Conservation (phyloP, 2,113 vertebrate species). For the Pavo muticus region DNA sequence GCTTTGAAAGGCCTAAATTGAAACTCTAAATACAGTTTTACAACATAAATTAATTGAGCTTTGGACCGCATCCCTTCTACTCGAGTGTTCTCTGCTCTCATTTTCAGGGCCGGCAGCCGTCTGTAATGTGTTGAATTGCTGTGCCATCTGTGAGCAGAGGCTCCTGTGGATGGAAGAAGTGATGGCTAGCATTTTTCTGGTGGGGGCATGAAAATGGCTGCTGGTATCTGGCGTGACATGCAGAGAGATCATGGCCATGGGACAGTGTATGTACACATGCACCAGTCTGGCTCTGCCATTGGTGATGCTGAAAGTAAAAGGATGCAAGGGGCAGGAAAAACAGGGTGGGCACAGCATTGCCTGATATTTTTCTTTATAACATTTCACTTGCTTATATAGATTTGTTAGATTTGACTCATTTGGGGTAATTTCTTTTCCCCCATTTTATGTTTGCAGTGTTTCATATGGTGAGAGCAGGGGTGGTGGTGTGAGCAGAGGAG, state of each 20-base stretch:
- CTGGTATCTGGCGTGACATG: not conserved
- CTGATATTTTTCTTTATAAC: not conserved
- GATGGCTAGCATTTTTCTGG: not conserved
- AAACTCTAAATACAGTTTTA: conserved; percentile 55
- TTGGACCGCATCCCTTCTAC: conserved; percentile 31
- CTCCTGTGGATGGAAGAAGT: not conserved
- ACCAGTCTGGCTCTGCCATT: not conserved
- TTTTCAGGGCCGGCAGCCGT: not conserved
- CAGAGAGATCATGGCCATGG: accelerated
- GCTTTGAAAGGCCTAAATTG: conserved; percentile 52
- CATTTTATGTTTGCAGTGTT: not conserved
- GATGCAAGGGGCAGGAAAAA: not conserved
- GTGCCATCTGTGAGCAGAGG: not conserved
- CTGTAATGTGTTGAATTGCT: conserved; percentile 8
- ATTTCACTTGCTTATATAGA: not conserved
- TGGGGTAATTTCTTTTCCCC: not conserved
- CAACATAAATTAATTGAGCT: conserved; percentile 50
- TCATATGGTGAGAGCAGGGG: not conserved
- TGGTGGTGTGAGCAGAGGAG: not conserved
- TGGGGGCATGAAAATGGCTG: not conserved
- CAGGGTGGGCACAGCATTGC: not conserved
- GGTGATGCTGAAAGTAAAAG: not conserved
- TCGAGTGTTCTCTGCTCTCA: not conserved
- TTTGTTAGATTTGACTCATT: not conserved
- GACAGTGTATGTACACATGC: accelerated